Percentiles rank a stretch among this genome's conserved stretches.
These are phyloP conservation scores for Drosophila pseudoananassae DNA, from an alignment of 1,140 invertebrate genomes.

Conservation along the genomic window DNA sequence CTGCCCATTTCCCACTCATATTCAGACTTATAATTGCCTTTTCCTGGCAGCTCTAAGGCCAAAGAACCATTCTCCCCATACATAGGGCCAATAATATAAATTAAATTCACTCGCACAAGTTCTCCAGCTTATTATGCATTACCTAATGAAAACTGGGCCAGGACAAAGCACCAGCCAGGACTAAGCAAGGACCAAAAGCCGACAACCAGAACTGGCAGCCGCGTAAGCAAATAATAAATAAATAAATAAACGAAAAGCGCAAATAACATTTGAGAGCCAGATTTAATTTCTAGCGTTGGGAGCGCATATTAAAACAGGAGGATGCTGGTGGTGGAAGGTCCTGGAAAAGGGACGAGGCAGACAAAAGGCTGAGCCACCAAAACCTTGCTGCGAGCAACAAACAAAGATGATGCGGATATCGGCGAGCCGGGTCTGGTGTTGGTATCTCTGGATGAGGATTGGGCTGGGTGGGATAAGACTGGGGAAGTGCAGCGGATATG, in stretches of 20 bases:
- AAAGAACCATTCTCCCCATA: constrained; percentile 6
- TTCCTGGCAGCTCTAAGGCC: constrained; percentile 8
- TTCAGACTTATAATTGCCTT: constrained; percentile 43
- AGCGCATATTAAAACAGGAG: constrained; percentile 78
- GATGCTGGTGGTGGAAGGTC: constrained; percentile 6
- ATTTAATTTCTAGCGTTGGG: constrained; percentile 83
- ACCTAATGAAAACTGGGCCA: constrained; percentile 77
- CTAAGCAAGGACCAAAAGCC: not conserved
- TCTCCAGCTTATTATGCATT: constrained; percentile 73
- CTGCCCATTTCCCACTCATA: constrained; percentile 10
- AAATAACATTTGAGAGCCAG: constrained; percentile 82
- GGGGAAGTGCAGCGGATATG: constrained; percentile 71
- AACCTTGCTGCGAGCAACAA: constrained; percentile 59
- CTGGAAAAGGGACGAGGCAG: constrained; percentile 16
- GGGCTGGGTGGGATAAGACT: constrained; percentile 18
- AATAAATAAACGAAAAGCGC: constrained; percentile 82
- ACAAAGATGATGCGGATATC: constrained; percentile 81
- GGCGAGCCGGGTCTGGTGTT: constrained; percentile 45
- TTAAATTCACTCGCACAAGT: constrained; percentile 59
- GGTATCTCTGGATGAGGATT: constrained; percentile 26
- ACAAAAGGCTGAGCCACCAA: constrained; percentile 25
- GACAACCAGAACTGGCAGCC: constrained; percentile 28
- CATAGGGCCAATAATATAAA: constrained; percentile 57
- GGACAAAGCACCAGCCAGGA: constrained; percentile 4
- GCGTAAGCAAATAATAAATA: constrained; percentile 81